Evolutionary conservation across 2,888 invertebrate species (phyloP), one percentile per base, ranked within the genome.

Genomic region (Notodonta dromedarius): DNA sequence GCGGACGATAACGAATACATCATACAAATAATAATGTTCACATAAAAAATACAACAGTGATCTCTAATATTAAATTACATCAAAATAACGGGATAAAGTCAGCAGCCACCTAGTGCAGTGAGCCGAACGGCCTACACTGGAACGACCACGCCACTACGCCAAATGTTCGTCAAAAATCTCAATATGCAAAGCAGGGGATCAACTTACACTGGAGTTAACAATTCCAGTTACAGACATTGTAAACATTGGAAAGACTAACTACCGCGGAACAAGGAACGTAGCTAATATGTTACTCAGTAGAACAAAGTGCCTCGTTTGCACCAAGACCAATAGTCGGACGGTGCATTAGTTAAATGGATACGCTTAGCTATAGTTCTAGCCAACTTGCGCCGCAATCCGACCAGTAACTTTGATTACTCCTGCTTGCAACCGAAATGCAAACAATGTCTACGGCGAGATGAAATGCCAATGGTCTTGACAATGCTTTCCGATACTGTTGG

Each of bases 311-410:
- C 87, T 88, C 86, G 89, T 90, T 90, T 87, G 88, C 88, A 88
- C 86, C 85, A 89, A 91, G 88, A 89, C 89, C 90, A 90, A 89
- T 87, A 90, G 88, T 87, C 90, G 88, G 90, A 86, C 91, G 88
- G 87, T 88, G 90, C 91, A 92, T 92, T 92, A 92, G 90, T 89
- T 91, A 89, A 90, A 90, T 92, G 90, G 88, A 88, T 89, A 85
- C 85, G 87, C 87, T 87, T 86, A 83, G 83, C 85, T 86, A 82
- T 83, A 86, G 83, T 84, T 87, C 84, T 77, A 87, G 78, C 83
- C 82, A 89, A 91, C 87, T 91, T 90, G 78, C 80, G 85, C 87
- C 85, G 82, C 90, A 89, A 90, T 88, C 87, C 85, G 75, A 83
- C 80, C 80, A 82, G 83, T 82, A 89, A 93, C 90, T 92, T 90